Percentiles rank a stretch among this genome's conserved stretches.
phyloP scores from a whole-genome alignment of 2,113 vertebrate genomes.

The Amblyopsis rosae region DNA sequence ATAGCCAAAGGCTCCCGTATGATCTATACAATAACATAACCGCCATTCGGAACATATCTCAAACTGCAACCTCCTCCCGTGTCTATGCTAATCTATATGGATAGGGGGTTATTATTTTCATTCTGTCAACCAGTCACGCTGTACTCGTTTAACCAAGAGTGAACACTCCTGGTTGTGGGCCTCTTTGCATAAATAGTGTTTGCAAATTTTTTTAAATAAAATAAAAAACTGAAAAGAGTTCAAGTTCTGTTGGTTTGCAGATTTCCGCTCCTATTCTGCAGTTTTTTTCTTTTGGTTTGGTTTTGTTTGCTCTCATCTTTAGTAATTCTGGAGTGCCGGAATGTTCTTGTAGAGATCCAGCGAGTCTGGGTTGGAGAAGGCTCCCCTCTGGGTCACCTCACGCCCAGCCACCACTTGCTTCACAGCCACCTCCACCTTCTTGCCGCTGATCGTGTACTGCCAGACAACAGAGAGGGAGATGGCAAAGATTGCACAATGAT shows the following conservation, averaged over 20 bases:
- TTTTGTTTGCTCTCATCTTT: slow-evolving; percentile 36
- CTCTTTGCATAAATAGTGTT: not conserved
- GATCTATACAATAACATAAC: not conserved
- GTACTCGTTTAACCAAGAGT: not conserved
- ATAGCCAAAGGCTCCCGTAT: not conserved
- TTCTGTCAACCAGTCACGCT: not conserved
- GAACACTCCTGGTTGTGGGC: not conserved
- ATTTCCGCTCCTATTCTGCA: slow-evolving; percentile 1
- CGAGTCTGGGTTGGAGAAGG: slow-evolving; percentile 92
- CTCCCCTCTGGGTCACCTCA: slow-evolving; percentile 83
- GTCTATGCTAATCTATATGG: not conserved
- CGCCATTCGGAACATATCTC: slow-evolving; percentile 8
- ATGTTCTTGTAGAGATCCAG: slow-evolving; percentile 91
- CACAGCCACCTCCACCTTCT: slow-evolving; percentile 97
- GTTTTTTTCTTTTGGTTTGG: not conserved
- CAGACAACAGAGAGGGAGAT: slow-evolving; percentile 13
- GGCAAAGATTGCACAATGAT: too few species aligned
- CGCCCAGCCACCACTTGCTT: slow-evolving; percentile 91
- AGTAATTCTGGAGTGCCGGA: slow-evolving; percentile 91
- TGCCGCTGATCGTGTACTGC: slow-evolving; percentile 94
- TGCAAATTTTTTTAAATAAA: slow-evolving; percentile 23
- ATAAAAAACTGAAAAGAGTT: slow-evolving; percentile 36
- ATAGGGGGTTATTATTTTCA: not conserved
- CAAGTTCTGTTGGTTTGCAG: not conserved
- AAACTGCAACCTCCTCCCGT: not conserved